Percentiles rank a stretch among this genome's conserved stretches.
Evolutionary conservation across 2,797 vertebrate species (phyloP).

Genomic region (Pipistrellus pipistrellus): DNA sequence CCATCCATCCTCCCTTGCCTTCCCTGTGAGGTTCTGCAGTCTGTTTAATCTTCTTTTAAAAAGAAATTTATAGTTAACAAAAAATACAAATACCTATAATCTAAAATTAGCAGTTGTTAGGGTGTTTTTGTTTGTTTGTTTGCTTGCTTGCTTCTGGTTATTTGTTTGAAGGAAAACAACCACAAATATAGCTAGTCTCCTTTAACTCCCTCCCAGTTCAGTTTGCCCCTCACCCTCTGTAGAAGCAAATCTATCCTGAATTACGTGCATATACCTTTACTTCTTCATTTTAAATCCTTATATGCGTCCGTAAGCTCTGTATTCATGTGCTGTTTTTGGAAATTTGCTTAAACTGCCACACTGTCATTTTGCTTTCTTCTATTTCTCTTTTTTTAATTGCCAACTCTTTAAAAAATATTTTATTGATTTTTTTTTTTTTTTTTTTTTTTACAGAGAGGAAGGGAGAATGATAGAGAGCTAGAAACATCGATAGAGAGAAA

Average conservation of each 20-base stretch:
- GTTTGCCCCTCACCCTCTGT: too few relatives aligned
- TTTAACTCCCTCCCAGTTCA: neutral
- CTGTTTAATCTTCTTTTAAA: neutral
- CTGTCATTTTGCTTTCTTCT: neutral
- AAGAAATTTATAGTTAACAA: neutral
- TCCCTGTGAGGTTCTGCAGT: too few relatives aligned
- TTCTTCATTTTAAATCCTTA: neutral
- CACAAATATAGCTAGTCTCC: neutral
- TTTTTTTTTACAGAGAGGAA: too few relatives aligned
- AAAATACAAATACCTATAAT: neutral
- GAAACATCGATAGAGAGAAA: too few relatives aligned
- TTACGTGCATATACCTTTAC: neutral
- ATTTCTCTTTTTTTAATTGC: neutral
- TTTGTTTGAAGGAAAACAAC: slow-evolving; percentile 36
- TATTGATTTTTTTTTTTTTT: too few relatives aligned
- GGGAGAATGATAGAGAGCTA: too few relatives aligned
- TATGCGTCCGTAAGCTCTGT: neutral
- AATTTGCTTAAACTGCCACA: neutral
- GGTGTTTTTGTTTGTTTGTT: neutral
- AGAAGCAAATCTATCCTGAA: neutral
- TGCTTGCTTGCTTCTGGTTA: neutral
- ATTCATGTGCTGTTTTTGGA: neutral
- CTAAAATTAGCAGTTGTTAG: neutral
- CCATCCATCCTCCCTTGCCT: too few relatives aligned
- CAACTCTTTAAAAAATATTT: too few relatives aligned